A percentile compares a stretch with the other conserved stretches of the same genome.
phyloP scores from a whole-genome alignment of 2,888 invertebrate species.

The Caenorhabditis auriculariae region DNA sequence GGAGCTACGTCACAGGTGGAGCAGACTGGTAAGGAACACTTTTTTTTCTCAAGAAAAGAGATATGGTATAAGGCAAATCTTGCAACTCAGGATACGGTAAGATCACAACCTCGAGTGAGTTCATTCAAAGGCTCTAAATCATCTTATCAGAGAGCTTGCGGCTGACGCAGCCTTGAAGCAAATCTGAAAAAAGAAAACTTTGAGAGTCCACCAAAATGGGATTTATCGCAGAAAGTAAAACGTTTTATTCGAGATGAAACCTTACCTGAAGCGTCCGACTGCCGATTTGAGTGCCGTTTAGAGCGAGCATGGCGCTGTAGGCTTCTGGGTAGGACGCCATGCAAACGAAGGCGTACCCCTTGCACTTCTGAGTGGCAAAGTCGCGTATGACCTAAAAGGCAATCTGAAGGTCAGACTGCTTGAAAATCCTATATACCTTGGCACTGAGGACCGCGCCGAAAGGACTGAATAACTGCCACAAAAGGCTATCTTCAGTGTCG shows the following conservation, averaged over 20 bases:
- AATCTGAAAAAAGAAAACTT: not conserved
- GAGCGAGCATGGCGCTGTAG: slow-evolving; percentile 88
- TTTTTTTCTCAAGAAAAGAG: too few species aligned
- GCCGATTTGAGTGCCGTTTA: slow-evolving; percentile 92
- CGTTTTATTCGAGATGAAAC: not conserved
- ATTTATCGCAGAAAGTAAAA: not conserved
- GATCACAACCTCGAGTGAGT: too few species aligned
- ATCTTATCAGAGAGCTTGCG: too few species aligned
- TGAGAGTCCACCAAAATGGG: not conserved
- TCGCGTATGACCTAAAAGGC: slow-evolving; percentile 80
- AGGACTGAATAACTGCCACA: slow-evolving; percentile 93
- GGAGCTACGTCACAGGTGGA: too few species aligned
- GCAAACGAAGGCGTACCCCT: slow-evolving; percentile 96
- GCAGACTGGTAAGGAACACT: too few species aligned
- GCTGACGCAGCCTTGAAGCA: not conserved
- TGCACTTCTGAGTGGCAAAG: slow-evolving; percentile 92
- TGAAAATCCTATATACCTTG: slow-evolving; percentile 74
- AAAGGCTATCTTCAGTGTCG: slow-evolving; percentile 85
- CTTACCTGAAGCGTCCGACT: slow-evolving; percentile 88
- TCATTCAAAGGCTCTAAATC: too few species aligned
- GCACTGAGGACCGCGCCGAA: slow-evolving; percentile 96
- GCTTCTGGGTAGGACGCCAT: slow-evolving; percentile 98
- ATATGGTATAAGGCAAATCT: too few species aligned
- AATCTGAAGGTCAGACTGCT: not conserved
- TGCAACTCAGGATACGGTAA: too few species aligned